These are phyloP conservation scores for Pyrrhia umbra DNA, from an alignment of 2,888 invertebrate genomes.

Conservation along the genomic window DNA sequence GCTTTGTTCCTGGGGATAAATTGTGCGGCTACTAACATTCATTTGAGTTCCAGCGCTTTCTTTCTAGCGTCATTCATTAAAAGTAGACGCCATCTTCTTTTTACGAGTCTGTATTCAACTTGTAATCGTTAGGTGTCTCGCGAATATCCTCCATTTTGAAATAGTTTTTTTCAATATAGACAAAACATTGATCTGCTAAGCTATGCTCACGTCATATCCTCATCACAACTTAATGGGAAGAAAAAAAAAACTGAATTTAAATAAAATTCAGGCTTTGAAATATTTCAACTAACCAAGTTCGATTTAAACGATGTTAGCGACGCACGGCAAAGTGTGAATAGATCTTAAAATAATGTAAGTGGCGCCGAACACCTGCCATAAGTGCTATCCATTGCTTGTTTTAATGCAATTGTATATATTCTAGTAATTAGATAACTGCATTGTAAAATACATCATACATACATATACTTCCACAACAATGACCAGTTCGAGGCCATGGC, in stretches of 20 bases:
- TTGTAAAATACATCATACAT: not conserved
- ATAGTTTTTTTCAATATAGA: not conserved
- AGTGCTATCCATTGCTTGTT: not conserved
- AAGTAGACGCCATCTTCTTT: not conserved
- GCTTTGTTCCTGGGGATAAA: slow-evolving; percentile 6
- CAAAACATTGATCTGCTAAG: too few species aligned
- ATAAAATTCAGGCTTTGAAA: not conserved
- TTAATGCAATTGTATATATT: not conserved
- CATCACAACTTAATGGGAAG: not conserved
- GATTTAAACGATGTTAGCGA: not conserved
- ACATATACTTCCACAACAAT: not conserved
- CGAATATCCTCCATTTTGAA: not conserved
- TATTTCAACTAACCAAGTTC: not conserved
- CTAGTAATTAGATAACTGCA: not conserved
- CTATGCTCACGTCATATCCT: too few species aligned
- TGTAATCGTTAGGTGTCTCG: not conserved
- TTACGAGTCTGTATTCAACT: not conserved
- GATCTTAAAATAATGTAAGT: not conserved
- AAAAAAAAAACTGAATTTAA: not conserved
- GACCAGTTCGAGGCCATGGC: slow-evolving; percentile 4
- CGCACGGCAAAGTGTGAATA: too few species aligned
- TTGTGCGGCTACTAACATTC: slow-evolving; percentile 1
- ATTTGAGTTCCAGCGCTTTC: not conserved
- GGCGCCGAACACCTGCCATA: not conserved
- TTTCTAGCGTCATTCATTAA: not conserved